Evolutionary conservation across 2,113 vertebrate genomes (phyloP), one percentile per base, ranked within the genome.

Genomic region (Seriola rivoliana): DNA sequence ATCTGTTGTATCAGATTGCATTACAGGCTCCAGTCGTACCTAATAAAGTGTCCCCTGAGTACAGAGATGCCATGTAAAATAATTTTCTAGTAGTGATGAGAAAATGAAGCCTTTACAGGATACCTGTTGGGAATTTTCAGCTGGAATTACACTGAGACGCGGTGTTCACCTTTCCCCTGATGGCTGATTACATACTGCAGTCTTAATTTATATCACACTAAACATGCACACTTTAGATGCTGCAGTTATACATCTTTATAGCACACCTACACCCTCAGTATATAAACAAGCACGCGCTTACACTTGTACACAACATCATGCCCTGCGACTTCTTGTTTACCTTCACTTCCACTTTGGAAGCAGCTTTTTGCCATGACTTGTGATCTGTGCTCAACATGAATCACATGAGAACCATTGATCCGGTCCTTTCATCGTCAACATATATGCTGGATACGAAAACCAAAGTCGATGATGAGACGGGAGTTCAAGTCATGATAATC

Each of bases 401-500:
- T 60, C 75, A 82, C 71, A 80, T 40, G n/a, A 59, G 78, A 76
- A 50, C 34, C 63, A 80, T 16, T 76, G 57, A 84, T 66, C 70
- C 38, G 4, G n/a, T 23, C 12, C 42, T 87, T 85, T 89, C 48
- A 88, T 87, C 71, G 29, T 62, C 19, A 38, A 40, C 72, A 71
- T 79, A 36, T 40, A 50, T 50, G 9, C 75, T 62, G 21, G 19
- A 54, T 65, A 14, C 4, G 2, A 80, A 82, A 67, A 25, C 48
- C 46, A 63, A 66, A 55, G 74, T 84, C 34, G 13, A 58, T 55
- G 76, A 62, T 4, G 32, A 82, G 29, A 79, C 67, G 32, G 44
- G 63, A 38, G 63, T 50, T 81, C 48, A 65, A 83, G 25, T 69
- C 38, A 75, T 86, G 66, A 67, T 73, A 81, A 71, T 76, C 50